These are phyloP conservation scores for Lacanobia wlatinum DNA, from an alignment of 2,888 invertebrate species.

Conservation along the genomic window DNA sequence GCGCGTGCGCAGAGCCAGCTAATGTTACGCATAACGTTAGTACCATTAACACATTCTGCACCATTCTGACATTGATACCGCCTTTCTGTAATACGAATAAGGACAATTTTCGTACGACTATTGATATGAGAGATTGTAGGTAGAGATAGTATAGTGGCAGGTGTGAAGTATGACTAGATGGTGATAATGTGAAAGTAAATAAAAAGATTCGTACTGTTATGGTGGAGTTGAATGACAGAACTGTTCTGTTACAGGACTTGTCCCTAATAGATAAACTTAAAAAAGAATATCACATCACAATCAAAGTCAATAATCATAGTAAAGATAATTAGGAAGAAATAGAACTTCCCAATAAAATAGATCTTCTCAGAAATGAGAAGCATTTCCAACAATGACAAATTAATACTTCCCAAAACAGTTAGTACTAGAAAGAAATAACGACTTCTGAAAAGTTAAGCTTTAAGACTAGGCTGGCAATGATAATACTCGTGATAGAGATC, in stretches of 20 bases:
- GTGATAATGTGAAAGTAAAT: conserved; percentile 7
- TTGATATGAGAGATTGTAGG: neutral
- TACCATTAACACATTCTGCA: neutral
- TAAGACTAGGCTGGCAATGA: no score
- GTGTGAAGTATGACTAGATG: conserved; percentile 5
- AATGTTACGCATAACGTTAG: conserved; percentile 36
- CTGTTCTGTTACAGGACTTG: neutral
- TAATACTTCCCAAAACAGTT: neutral
- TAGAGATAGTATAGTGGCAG: neutral
- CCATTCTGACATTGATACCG: neutral
- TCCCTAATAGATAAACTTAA: no score
- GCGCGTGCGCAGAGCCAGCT: conserved; percentile 32
- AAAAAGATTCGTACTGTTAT: neutral
- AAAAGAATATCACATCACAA: neutral
- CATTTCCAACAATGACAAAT: neutral
- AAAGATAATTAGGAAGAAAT: neutral
- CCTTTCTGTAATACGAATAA: neutral
- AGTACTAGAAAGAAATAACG: neutral
- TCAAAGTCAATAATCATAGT: neutral
- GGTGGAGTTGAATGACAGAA: neutral
- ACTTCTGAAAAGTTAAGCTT: neutral
- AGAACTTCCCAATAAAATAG: no score
- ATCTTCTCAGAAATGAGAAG: neutral
- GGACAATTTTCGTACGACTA: neutral
- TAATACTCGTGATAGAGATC: no score